Base-by-base conservation (phyloP, 1,140 invertebrate species). In the Zaprionus africanus region DNA sequence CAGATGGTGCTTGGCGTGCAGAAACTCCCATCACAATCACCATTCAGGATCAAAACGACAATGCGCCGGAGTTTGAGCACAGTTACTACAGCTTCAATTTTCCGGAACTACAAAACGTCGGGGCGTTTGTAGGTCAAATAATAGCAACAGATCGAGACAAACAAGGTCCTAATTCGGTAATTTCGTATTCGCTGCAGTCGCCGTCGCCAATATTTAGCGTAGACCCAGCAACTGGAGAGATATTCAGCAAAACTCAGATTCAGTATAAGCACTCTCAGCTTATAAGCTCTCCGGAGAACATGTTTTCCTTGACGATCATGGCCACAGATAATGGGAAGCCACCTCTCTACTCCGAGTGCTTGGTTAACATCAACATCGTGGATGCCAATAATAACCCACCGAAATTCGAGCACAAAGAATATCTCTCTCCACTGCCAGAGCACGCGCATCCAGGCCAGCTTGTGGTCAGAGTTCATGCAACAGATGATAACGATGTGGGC, bases 11-110 rank as follows among this genome's bases (percentile, higher is more conserved):
- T 5, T 98, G 98, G 98, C 94, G 95, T 71, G 95, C 96, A 1
- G 97, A 97, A 93, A 98, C 98, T 1, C 96, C 97, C 0, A 92
- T 99, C 0, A 98, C 97, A 1, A 97, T 99, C 24, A 98, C 97
- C 2, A 97, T 99, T 64, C 97, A 98, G 93, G 98, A 99, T 93
- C 97, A 98, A 79, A 99, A 99, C 93, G 98, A 99, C 91, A 98
- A 98, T 92, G 95, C 97, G 0, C 98, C 98, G 0, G 96, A 97
- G 93, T 99, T 98, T 90, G 97, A 98, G 78, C 95, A 97, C 82
- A 96, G 96, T 1, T 96, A 95, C 72, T 99, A 99, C 86, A 96
- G 96, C 82, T 98, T 98, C 86, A 97, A 98, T 91, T 97, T 99
- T 70, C 97, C 97, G 0, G 97, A 98, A 92, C 93, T 97, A 7